Conservation (phyloP, 1,140 invertebrate species). For the Pygmarrhopalites habei region DNA sequence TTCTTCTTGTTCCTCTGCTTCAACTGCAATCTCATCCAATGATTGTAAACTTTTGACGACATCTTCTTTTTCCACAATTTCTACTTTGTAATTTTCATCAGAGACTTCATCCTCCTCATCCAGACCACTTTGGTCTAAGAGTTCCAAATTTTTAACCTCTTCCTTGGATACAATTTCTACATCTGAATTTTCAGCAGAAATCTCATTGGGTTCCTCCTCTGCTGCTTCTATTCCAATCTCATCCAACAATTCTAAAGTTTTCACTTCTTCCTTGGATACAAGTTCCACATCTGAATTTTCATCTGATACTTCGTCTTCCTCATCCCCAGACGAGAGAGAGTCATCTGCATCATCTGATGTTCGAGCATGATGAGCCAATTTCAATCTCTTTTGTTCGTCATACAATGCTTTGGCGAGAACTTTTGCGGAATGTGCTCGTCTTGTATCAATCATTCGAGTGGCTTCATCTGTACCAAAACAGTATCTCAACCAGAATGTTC, state of each 20-base stretch:
- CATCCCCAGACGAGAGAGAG: no score
- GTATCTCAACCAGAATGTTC: conserved; percentile 20
- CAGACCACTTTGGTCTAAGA: no score
- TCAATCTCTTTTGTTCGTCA: background rate
- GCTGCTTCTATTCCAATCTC: no score
- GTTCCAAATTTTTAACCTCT: background rate
- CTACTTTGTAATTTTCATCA: background rate
- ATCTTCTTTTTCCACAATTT: background rate
- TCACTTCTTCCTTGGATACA: conserved; percentile 1
- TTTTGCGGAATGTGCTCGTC: background rate
- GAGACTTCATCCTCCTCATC: background rate
- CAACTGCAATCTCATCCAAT: background rate
- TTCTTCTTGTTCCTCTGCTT: background rate
- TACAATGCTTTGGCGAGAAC: background rate
- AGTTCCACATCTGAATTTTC: background rate
- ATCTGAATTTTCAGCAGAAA: background rate
- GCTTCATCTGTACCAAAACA: conserved; percentile 21
- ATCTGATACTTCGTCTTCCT: background rate
- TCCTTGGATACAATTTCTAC: background rate
- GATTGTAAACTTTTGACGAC: background rate
- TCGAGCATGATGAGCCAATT: background rate
- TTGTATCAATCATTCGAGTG: background rate
- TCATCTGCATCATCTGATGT: no score
- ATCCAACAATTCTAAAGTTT: background rate
- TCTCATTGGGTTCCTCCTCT: background rate